phyloP scores from a whole-genome alignment of 2,888 invertebrate species.

The Cryptophagus acutangulus region DNA sequence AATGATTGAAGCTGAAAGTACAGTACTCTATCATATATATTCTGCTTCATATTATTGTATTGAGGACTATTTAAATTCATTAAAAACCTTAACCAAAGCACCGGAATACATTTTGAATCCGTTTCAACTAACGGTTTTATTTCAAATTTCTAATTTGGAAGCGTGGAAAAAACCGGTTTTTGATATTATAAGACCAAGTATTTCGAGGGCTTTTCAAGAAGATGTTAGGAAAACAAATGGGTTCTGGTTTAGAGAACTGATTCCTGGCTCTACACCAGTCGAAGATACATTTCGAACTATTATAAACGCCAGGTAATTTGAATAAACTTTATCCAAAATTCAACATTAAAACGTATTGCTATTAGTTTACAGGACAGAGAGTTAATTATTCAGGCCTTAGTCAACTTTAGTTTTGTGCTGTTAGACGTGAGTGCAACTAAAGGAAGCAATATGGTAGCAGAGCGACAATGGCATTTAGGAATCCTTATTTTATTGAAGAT shows the following conservation, averaged over 20 bases:
- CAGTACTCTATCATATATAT: constrained; percentile 56
- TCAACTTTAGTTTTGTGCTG: constrained; percentile 47
- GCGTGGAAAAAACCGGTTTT: constrained; percentile 48
- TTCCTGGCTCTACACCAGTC: constrained; percentile 41
- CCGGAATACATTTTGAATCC: constrained; percentile 60
- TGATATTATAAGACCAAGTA: constrained; percentile 43
- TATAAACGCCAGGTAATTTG: constrained; percentile 49
- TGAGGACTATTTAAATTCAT: constrained; percentile 46
- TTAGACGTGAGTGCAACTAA: constrained; percentile 38
- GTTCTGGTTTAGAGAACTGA: constrained; percentile 55
- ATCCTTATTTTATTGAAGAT: constrained; percentile 56
- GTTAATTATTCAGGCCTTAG: constrained; percentile 47
- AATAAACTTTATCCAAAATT: constrained; percentile 1
- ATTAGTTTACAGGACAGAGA: constrained; percentile 50
- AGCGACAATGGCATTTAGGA: constrained; percentile 51
- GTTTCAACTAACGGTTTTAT: constrained; percentile 58
- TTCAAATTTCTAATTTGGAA: constrained; percentile 50
- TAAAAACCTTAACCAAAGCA: constrained; percentile 51
- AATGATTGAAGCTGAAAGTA: constrained; percentile 58
- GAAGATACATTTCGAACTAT: constrained; percentile 48
- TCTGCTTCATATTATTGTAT: constrained; percentile 47
- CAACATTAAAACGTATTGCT: constrained; percentile 10
- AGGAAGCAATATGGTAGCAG: constrained; percentile 39
- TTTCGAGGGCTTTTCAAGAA: constrained; percentile 39
- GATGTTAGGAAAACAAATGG: constrained; percentile 39